Base-by-base conservation (phyloP, 2,113 vertebrate genomes). In the Chlorodrepanis virens region DNA sequence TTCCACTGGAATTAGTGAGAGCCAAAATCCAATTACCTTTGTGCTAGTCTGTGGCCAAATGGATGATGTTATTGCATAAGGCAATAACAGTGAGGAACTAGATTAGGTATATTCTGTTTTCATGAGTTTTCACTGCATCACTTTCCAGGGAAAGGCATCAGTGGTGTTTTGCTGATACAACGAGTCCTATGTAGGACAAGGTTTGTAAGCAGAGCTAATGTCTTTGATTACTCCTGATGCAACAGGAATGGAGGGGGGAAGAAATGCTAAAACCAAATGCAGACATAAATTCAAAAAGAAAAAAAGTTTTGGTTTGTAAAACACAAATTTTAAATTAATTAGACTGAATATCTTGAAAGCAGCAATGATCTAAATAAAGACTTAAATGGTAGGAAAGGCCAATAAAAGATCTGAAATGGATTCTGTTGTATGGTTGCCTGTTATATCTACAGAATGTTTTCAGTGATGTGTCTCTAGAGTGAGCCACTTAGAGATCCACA, bases 181-280 rank as follows among this genome's bases (percentile, higher is more conserved):
- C 67, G 31, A n/a, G 19, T 42, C 22, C 74, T 33, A 31, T 81
- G 15, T 6, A 71, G 63, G 67, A 72, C 29, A 52, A 27, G 12
- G 15, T 45, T 83, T 80, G 13, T 42, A 64, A 45, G 72, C 37
- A 77, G 49, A 54, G 29, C 12, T 50, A 15, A 59, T 15, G 47
- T 15, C 25, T 70, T 65, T 40, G 53, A 33, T 64, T 47, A 37
- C 3, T 47, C 9, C 5, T 24, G 10, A 35, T 44, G 16, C 11
- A 64, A 39, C 3, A 12, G 25, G 28, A 14, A 11, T 3, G 3
- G 1, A 5, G 9, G 1, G 2, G 3, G 3, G 0, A 14, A 74
- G 24, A 78, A 61, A 77, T 1, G 0, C 19, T 84, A 12, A 87
- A 77, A 18, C 4, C 5, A 50, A 72, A 69, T 2, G 2, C 24